Conservation (phyloP, 2,888 invertebrate species). For the Rutpela maculata region DNA sequence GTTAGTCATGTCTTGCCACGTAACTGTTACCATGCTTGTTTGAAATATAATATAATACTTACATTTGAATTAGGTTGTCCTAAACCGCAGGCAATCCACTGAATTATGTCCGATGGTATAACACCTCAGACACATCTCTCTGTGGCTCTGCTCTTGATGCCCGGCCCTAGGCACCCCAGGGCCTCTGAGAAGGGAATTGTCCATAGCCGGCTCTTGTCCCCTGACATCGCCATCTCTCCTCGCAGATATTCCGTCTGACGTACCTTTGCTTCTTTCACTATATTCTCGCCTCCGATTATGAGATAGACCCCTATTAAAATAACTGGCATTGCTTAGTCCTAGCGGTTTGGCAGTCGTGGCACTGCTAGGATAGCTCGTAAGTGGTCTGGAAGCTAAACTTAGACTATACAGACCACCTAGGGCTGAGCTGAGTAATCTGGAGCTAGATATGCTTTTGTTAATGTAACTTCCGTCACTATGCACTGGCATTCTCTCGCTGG, state of each 20-base stretch:
- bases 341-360: neutral
- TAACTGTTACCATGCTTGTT: too few relatives aligned
- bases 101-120: slow-evolving; percentile 1
- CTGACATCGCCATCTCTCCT: neutral
- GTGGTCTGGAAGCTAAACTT: neutral
- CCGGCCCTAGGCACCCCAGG: neutral
- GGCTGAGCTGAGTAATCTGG: neutral
- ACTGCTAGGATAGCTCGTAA: neutral
- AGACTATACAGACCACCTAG: neutral
- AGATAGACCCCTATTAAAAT: neutral
- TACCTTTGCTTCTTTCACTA: neutral
- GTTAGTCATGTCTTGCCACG: too few relatives aligned
- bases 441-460: neutral
- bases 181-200: neutral
- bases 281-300: neutral
- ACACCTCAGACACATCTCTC: neutral
- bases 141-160: neutral
- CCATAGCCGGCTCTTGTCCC: neutral
- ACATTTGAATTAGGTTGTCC: neutral
- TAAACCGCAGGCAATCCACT: neutral
- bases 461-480: neutral
- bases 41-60: neutral
- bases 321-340: neutral
- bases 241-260: neutral
- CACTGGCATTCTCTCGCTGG: too few relatives aligned